phyloP scores from a whole-genome alignment of 2,113 vertebrate genomes.

The Mandrillus leucophaeus region DNA sequence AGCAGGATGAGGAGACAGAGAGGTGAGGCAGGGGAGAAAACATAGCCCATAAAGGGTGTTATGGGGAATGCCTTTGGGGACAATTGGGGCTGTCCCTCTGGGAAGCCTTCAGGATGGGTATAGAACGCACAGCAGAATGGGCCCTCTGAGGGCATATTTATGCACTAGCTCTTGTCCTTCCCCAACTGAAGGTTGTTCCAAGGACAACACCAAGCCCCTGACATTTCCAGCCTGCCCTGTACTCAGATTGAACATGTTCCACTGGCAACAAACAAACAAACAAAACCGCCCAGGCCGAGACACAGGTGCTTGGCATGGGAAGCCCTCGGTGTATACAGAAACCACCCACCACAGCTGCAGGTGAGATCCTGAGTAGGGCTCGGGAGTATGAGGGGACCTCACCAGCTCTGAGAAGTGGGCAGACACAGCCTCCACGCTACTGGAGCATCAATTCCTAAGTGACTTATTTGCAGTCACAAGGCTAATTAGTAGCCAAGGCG shows the following conservation, averaged over 20 bases:
- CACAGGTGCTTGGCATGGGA: background rate
- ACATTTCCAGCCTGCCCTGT: background rate
- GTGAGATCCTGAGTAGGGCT: background rate
- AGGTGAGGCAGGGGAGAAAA: background rate
- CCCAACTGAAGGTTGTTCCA: background rate
- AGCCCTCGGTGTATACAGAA: background rate
- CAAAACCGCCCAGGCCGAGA: background rate
- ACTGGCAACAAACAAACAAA: background rate
- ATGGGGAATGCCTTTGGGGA: background rate
- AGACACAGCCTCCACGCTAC: background rate
- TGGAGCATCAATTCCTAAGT: rapidly evolving
- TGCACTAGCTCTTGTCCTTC: background rate
- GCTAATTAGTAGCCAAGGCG: too few relatives aligned
- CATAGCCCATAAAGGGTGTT: background rate
- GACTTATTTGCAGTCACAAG: background rate
- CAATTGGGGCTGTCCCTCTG: background rate
- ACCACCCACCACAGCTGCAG: background rate
- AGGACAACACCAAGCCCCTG: background rate
- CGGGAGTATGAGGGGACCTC: background rate
- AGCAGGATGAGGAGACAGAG: background rate
- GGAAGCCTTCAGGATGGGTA: background rate
- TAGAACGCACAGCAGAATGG: background rate
- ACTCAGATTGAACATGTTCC: background rate
- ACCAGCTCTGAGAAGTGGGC: background rate
- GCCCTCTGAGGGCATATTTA: background rate